Percentiles rank a stretch among this genome's conserved stretches.
Conservation (phyloP, 2,797 vertebrate species). For the Hippocampus kuda region DNA sequence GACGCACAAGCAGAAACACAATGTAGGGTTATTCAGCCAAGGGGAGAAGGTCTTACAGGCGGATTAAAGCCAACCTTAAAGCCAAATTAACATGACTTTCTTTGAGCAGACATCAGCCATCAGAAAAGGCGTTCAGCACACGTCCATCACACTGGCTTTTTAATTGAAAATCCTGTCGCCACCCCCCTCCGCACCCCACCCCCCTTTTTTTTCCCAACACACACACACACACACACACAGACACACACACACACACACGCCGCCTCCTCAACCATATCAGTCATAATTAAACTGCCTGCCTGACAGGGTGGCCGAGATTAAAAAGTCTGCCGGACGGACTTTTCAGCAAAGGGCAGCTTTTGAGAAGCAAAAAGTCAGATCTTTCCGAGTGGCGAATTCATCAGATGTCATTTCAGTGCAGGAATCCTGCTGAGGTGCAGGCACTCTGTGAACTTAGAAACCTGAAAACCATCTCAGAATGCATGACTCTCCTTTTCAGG, state of each 20-base stretch:
- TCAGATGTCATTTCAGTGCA: neutral
- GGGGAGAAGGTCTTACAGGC: constrained; percentile 2
- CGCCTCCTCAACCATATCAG: constrained; percentile 38
- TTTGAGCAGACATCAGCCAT: constrained; percentile 14
- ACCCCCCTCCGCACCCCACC: constrained; percentile 12
- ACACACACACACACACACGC: constrained; percentile 12
- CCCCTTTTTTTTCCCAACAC: neutral
- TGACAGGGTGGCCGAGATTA: constrained; percentile 59
- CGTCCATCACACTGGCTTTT: constrained; percentile 39
- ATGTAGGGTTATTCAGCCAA: constrained; percentile 5
- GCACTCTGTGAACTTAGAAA: neutral
- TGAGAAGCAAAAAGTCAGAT: neutral
- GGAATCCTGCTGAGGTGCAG: neutral
- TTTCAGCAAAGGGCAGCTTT: constrained; percentile 58
- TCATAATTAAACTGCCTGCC: constrained; percentile 66
- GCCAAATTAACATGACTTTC: constrained; percentile 12
- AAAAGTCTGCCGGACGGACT: constrained; percentile 54
- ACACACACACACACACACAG: constrained; percentile 8
- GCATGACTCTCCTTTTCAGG: neutral
- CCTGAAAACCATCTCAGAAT: neutral
- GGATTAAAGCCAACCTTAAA: constrained; percentile 17
- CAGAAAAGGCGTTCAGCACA: constrained; percentile 12
- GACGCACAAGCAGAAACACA: constrained; percentile 10
- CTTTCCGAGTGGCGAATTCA: neutral
- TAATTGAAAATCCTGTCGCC: constrained; percentile 51